These are phyloP conservation scores for Mystacornis crossleyi DNA, from an alignment of 2,113 vertebrate species.

Conservation along the genomic window DNA sequence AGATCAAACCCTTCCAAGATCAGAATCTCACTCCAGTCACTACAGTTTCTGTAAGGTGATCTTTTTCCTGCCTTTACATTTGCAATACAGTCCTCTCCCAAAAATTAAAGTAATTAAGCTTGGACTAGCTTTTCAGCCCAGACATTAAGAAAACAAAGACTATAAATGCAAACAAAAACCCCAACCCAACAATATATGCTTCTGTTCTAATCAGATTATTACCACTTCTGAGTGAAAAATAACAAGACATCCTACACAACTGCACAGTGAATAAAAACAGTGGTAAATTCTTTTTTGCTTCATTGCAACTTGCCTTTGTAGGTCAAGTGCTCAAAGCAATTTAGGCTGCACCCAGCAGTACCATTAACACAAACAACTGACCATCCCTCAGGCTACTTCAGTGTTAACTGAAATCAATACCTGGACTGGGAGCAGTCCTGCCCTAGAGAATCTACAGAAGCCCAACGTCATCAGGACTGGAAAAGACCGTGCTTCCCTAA, in stretches of 20 bases:
- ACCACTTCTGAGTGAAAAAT: neutral
- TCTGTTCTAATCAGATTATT: neutral
- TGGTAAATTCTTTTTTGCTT: neutral
- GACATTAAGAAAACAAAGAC: neutral
- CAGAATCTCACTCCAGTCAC: neutral
- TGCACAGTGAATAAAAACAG: neutral
- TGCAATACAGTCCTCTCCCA: neutral
- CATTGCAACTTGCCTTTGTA: neutral
- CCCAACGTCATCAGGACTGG: neutral
- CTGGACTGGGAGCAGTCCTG: neutral
- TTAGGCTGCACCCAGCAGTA: neutral
- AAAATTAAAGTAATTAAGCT: neutral
- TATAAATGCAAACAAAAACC: rapidly evolving
- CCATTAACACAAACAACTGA: slow-evolving; percentile 23
- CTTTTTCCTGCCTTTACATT: neutral
- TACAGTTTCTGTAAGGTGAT: neutral
- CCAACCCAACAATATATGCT: neutral
- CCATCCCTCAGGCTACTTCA: neutral
- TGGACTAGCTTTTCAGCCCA: neutral
- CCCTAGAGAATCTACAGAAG: neutral
- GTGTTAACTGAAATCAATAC: slow-evolving; percentile 34
- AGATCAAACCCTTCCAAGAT: neutral
- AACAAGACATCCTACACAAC: neutral
- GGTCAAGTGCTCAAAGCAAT: neutral
- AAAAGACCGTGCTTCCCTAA: neutral